phyloP scores from a whole-genome alignment of 2,113 vertebrate genomes.

The Cygnus buccinator region DNA sequence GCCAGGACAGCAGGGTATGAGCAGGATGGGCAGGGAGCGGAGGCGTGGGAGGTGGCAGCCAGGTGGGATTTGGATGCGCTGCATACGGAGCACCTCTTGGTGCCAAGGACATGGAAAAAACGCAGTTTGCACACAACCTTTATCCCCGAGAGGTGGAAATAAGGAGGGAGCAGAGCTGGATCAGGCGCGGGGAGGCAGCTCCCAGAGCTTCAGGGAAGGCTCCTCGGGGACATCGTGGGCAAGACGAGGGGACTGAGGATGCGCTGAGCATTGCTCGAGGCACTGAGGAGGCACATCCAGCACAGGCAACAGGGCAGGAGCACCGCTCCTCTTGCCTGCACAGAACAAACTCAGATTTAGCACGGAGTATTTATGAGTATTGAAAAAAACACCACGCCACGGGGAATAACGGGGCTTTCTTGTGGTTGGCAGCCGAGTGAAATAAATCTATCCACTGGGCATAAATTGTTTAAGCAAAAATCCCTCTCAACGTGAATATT shows the following conservation, averaged over 20 bases:
- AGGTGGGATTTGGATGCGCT: background rate
- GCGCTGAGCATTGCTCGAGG: background rate
- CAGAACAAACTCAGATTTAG: slow-evolving; percentile 13
- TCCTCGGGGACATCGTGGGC: background rate
- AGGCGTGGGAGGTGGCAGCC: background rate
- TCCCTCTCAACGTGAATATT: slow-evolving; percentile 63
- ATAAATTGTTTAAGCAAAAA: slow-evolving; percentile 71
- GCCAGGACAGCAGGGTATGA: too few species aligned
- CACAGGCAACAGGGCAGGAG: background rate
- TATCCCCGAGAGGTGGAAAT: background rate
- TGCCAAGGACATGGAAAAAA: slow-evolving; percentile 19
- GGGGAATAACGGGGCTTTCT: slow-evolving; percentile 57
- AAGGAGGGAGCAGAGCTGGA: background rate
- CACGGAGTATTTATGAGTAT: slow-evolving; percentile 44
- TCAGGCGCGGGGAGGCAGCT: background rate
- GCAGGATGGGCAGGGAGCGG: background rate
- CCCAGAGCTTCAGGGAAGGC: too few species aligned
- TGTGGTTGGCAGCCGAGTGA: slow-evolving; percentile 13
- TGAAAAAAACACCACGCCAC: background rate
- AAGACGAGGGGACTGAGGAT: background rate
- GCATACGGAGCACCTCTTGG: background rate
- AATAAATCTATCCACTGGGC: slow-evolving; percentile 60
- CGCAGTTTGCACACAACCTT: background rate
- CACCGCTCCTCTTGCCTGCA: background rate
- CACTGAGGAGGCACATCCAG: background rate